Conservation (phyloP, 2,113 vertebrate genomes). For the Nothobranchius kuhntae region DNA sequence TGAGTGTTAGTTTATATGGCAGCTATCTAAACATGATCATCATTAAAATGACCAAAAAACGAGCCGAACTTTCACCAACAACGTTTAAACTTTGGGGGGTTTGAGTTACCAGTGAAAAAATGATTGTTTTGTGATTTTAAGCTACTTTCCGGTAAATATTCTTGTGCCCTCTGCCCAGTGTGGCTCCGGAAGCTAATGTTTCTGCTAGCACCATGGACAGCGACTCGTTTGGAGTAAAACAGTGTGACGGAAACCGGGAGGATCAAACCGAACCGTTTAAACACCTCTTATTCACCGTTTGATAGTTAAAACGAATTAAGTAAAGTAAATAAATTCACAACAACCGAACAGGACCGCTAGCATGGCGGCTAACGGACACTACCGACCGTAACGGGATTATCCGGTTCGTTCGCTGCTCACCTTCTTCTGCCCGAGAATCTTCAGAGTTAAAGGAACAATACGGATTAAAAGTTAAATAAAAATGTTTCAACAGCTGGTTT, state of each 20-base stretch:
- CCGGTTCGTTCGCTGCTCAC: neutral
- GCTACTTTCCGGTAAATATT: no score
- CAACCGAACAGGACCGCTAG: neutral
- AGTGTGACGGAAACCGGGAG: neutral
- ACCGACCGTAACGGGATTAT: neutral
- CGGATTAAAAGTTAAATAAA: neutral
- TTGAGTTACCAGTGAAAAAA: neutral
- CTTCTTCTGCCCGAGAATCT: neutral
- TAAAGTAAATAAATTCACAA: no score
- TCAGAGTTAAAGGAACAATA: no score
- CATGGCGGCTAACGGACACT: slow-evolving; percentile 8
- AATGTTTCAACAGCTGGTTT: neutral
- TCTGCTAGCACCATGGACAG: slow-evolving; percentile 53
- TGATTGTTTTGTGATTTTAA: no score
- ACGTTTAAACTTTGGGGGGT: neutral
- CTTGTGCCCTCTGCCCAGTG: no score
- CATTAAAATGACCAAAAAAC: neutral
- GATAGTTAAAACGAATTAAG: no score
- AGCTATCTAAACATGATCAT: no score
- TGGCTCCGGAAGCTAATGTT: neutral
- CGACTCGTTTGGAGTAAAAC: neutral
- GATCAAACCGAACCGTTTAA: neutral
- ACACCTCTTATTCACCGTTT: neutral
- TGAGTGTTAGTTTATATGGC: no score
- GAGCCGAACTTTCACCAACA: neutral